phyloP scores from a whole-genome alignment of 2,888 invertebrate genomes.

The Leptarthrus brevirostris region DNA sequence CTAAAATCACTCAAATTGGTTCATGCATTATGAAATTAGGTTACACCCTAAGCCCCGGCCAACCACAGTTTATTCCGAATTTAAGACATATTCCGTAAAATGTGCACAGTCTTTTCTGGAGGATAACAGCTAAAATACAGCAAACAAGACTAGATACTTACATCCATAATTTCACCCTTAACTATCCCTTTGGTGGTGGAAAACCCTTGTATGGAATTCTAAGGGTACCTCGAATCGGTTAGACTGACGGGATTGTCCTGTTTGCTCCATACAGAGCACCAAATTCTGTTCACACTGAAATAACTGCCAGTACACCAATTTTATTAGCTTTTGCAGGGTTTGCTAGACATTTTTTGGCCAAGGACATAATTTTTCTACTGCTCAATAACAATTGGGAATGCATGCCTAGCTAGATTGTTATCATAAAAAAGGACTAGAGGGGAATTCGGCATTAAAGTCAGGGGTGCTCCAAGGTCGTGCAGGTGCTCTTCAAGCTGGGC shows the following conservation, averaged over 20 bases:
- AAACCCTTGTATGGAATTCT: conserved; percentile 95
- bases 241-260: conserved; percentile 92
- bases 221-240: conserved; percentile 88
- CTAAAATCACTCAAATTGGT: too few relatives aligned
- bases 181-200: conserved; percentile 83
- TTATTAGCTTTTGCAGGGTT: conserved; percentile 92
- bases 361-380: conserved; percentile 97
- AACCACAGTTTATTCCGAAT: conserved; percentile 91
- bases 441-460: conserved; percentile 69
- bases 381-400: conserved; percentile 95
- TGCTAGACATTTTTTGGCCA: conserved; percentile 96
- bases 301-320: conserved; percentile 86
- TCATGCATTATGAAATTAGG: too few relatives aligned
- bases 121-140: conserved; percentile 84
- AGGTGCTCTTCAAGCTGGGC: conserved; percentile 92
- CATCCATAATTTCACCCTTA: conserved; percentile 89
- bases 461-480: conserved; percentile 83
- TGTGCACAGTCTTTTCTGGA: conserved; percentile 62
- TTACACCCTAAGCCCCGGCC: too few relatives aligned
- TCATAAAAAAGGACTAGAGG: conserved; percentile 72
- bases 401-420: conserved; percentile 97
- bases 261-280: conserved; percentile 85
- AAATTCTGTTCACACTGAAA: conserved; percentile 78
- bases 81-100: conserved; percentile 74
- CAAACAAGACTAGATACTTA: conserved; percentile 89